These are phyloP conservation scores for Morpho achilles DNA, from an alignment of 2,888 invertebrate genomes.

Conservation along the genomic window DNA sequence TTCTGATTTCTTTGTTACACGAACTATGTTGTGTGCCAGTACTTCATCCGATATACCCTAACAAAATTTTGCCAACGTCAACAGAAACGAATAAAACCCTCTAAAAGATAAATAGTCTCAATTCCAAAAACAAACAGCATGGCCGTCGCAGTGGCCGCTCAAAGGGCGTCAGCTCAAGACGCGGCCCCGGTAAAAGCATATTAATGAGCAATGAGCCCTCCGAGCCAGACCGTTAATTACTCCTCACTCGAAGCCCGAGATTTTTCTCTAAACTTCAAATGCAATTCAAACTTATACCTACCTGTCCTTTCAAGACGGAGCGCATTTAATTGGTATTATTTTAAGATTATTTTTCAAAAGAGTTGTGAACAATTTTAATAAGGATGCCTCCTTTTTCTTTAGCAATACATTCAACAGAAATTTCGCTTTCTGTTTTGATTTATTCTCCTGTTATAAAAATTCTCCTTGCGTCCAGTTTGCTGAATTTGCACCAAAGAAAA, in stretches of 20 bases:
- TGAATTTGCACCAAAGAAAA: too few relatives aligned
- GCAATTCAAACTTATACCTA: conserved; percentile 24
- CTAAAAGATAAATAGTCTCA: too few relatives aligned
- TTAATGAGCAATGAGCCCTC: conserved; percentile 37
- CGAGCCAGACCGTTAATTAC: conserved; percentile 37
- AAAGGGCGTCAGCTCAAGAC: conserved; percentile 23
- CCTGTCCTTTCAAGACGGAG: conserved; percentile 20
- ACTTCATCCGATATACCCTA: too few relatives aligned
- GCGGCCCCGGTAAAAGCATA: conserved; percentile 32
- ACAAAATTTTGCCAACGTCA: too few relatives aligned
- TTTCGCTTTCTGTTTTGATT: too few relatives aligned
- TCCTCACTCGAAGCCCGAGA: conserved; percentile 21
- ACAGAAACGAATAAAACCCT: too few relatives aligned
- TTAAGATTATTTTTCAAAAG: conserved; percentile 14
- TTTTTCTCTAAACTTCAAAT: conserved; percentile 24
- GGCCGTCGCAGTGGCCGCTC: conserved; percentile 2
- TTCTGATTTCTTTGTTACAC: too few relatives aligned
- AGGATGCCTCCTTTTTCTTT: conserved; percentile 5
- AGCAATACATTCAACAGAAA: neutral
- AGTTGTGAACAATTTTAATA: conserved; percentile 11
- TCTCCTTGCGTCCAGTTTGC: too few relatives aligned
- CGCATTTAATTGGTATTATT: conserved; percentile 19
- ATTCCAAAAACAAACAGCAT: neutral
- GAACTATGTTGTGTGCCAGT: too few relatives aligned
- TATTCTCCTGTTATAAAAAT: too few relatives aligned